A percentile compares a stretch with the other conserved stretches of the same genome.
These are phyloP conservation scores for Caradrina clavipalpis DNA, from an alignment of 2,888 invertebrate species.

Conservation along the genomic window DNA sequence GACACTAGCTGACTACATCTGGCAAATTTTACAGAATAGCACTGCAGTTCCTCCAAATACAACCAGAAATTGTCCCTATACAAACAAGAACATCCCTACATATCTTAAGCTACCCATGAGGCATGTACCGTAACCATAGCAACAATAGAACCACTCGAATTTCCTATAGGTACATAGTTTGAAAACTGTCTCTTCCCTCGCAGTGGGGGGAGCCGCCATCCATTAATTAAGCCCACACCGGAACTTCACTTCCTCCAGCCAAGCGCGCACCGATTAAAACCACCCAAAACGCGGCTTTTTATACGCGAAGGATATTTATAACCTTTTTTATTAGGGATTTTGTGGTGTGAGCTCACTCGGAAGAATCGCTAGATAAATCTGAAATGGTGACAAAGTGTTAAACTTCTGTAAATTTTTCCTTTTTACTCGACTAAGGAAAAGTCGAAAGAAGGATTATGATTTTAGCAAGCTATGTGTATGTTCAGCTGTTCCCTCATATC, in stretches of 20 bases:
- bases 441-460: neutral
- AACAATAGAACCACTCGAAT: conserved; percentile 32
- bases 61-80: neutral
- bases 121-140: neutral
- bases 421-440: neutral
- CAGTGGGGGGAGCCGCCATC: conserved; percentile 33
- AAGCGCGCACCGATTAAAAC: conserved; percentile 59
- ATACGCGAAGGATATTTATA: conserved; percentile 44
- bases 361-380: conserved; percentile 14
- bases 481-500: neutral
- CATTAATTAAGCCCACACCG: conserved; percentile 66
- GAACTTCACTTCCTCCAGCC: conserved; percentile 67
- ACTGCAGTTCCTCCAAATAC: neutral
- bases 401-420: conserved; percentile 9
- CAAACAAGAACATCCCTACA: neutral
- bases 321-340: conserved; percentile 48
- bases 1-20: too few species aligned
- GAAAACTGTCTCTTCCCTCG: conserved; percentile 46
- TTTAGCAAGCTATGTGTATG: neutral
- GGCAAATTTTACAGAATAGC: too few species aligned
- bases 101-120: conserved; percentile 1
- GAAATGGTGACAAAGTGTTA: conserved; percentile 15
- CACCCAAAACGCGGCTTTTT: conserved; percentile 58
- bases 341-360: conserved; percentile 4
- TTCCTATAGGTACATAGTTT: conserved; percentile 28